phyloP scores from a whole-genome alignment of 1,140 invertebrate genomes.

The Liolophura sinensis region DNA sequence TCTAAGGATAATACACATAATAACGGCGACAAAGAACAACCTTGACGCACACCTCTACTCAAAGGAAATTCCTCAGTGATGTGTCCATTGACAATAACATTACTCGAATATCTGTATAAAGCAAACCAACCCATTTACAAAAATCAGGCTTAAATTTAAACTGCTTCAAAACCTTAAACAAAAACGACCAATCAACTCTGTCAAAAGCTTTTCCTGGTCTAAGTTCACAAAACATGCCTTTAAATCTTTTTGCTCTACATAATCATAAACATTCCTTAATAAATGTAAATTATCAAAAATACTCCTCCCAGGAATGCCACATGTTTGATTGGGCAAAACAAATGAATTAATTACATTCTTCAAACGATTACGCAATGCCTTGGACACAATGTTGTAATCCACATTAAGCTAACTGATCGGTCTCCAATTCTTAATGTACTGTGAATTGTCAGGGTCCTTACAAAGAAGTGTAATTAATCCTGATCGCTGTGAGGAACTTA shows the following conservation, averaged over 20 bases:
- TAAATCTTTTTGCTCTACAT: background rate
- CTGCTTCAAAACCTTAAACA: background rate
- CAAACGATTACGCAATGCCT: constrained; percentile 4
- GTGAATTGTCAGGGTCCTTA: background rate
- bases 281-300: constrained; percentile 6
- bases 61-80: constrained; percentile 27
- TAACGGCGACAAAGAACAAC: constrained; percentile 42
- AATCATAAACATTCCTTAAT: constrained; percentile 4
- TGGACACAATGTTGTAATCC: constrained; percentile 6
- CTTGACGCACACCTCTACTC: constrained; percentile 47
- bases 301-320: background rate
- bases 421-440: constrained; percentile 7
- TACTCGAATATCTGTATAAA: background rate
- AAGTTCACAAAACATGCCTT: background rate
- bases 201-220: constrained; percentile 9
- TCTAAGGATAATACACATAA: constrained; percentile 55
- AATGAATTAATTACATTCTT: background rate
- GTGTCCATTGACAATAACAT: constrained; percentile 6
- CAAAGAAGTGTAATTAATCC: background rate
- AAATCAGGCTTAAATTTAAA: constrained; percentile 3
- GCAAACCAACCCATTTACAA: constrained; percentile 4
- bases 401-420: constrained; percentile 8
- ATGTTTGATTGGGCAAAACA: constrained; percentile 3
- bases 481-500: background rate
- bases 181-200: background rate